A percentile compares a stretch with the other conserved stretches of the same genome.
Evolutionary conservation across 2,888 invertebrate species (phyloP).

Genomic region (Petrolisthes manimaculis): DNA sequence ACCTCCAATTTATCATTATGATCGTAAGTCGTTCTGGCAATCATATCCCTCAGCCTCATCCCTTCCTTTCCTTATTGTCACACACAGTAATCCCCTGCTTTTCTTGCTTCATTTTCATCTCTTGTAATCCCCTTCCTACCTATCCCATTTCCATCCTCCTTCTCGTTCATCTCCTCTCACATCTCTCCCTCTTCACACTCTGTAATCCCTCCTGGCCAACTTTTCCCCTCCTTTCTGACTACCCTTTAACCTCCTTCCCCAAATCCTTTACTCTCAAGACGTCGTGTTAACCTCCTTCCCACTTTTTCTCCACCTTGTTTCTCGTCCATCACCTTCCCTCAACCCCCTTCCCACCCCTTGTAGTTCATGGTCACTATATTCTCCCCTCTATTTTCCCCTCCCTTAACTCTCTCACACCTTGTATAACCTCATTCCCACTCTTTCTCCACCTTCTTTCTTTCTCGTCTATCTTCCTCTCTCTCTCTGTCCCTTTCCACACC

Average conservation of each 20-base stretch:
- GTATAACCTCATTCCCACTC: no score
- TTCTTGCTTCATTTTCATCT: neutral
- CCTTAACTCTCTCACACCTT: neutral
- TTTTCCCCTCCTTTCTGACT: neutral
- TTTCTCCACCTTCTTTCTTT: neutral
- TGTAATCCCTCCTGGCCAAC: neutral
- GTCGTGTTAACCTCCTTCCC: neutral
- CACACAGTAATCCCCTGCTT: neutral
- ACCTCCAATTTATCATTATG: neutral
- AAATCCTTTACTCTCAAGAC: neutral
- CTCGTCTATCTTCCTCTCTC: neutral
- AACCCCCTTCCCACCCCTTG: neutral
- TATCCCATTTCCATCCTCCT: neutral
- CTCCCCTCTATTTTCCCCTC: neutral
- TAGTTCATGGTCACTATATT: neutral
- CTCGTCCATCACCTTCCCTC: neutral
- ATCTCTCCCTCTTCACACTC: neutral
- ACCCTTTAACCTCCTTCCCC: neutral
- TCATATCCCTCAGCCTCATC: neutral
- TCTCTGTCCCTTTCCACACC: neutral
- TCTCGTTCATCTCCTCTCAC: neutral
- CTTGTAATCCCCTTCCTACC: neutral
- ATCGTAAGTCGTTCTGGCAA: neutral
- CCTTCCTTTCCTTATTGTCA: neutral
- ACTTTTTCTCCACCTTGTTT: neutral